Base-by-base conservation (phyloP, 2,888 invertebrate species). In the Allophyes oxyacanthae region DNA sequence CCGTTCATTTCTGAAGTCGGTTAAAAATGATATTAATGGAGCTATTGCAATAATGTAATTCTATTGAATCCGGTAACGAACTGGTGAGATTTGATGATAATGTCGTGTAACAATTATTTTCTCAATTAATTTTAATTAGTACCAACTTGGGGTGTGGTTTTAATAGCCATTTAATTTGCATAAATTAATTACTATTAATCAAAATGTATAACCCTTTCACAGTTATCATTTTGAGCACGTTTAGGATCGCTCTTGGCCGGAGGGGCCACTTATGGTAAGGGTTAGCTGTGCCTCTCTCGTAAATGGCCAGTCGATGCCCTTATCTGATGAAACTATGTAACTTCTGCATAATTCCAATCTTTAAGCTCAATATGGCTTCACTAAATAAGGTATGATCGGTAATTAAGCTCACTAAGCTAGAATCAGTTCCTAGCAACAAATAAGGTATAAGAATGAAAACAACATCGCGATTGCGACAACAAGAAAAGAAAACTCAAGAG, bases 361-460 rank as follows among this genome's bases (percentile, higher is more conserved):
- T 45, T 26, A 64, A 15, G 13, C 40, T 41, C 33, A 49, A 49
- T 37, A 49, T 30, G 38, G 51, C 13, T 37, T 25, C 37, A 15
- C 33, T 45, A 28, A 44, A 52, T 52, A 52, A 30, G 48, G 52
- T 10, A 10, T 41, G 36, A 52, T 59, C 14, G 42, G 30, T n/a
- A n/a, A n/a, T n/a, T 40, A 34, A 41, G 26, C 40, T 15, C 40
- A 44, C 58, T n/a, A n/a, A n/a, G 28, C 41, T 13, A 33, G 6
- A 33, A 44, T 65, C 44, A 34, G 44, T 50, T 63, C 59, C 45
- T 63, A 10, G 8, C 15, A 0, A 11, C 45, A 13, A 6, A 37
- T 50, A 65, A 26, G 66, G 65, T 3, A 25, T n/a, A 33, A 37
- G 50, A 63, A 65, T 63, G 49, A 42, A 28, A 30, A 15, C 44